phyloP scores from a whole-genome alignment of 2,797 vertebrate genomes.

The Phoebastria nigripes region DNA sequence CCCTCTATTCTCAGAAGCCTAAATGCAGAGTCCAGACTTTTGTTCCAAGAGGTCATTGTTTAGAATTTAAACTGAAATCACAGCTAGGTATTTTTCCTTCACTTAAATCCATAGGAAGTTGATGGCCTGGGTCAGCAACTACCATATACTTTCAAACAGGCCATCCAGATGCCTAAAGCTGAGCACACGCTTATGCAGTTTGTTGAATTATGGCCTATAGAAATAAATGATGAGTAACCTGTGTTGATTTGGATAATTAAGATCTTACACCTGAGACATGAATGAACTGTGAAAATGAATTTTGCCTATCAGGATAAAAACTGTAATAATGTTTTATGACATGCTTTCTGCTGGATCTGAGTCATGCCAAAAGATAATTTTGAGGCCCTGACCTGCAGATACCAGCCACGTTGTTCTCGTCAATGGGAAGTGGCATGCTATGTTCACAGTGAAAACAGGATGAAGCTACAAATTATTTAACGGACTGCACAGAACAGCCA shows the following conservation, averaged over 20 bases:
- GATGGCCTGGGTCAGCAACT: neutral
- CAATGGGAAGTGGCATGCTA: neutral
- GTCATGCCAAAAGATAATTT: neutral
- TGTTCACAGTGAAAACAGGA: neutral
- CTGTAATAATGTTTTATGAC: neutral
- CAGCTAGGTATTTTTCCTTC: neutral
- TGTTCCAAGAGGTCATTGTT: neutral
- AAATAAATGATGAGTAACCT: neutral
- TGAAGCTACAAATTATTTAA: neutral
- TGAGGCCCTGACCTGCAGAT: neutral
- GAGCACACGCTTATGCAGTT: neutral
- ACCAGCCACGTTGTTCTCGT: fast-evolving
- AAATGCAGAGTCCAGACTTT: neutral
- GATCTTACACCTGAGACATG: neutral
- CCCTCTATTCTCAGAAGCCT: neutral
- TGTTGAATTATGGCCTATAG: neutral
- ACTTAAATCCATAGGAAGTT: neutral
- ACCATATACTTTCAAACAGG: neutral
- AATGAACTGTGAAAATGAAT: neutral
- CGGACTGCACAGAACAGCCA: neutral
- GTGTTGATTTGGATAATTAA: neutral
- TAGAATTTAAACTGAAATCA: neutral
- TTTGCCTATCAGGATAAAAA: neutral
- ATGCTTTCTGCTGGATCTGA: neutral
- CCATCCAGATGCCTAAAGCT: neutral